phyloP scores from a whole-genome alignment of 2,797 vertebrate genomes.

The Acanthurus tractus region DNA sequence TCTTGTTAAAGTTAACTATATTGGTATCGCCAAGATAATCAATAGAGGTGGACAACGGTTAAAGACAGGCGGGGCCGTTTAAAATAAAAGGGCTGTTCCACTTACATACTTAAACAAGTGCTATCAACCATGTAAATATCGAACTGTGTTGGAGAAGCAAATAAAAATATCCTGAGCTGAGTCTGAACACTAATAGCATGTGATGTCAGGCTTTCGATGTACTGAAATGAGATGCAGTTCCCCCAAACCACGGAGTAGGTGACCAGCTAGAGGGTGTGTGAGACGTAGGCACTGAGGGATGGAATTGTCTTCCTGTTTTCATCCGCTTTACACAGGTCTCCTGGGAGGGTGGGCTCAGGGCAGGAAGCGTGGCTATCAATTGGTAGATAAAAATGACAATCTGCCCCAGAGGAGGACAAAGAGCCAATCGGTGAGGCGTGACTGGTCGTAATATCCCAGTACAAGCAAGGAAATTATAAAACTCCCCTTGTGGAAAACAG shows the following conservation, averaged over 20 bases:
- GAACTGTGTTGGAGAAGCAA: conserved; percentile 8
- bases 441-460: conserved; percentile 78
- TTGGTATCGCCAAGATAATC: not conserved
- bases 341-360: conserved; percentile 79
- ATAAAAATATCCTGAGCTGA: conserved; percentile 41
- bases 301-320: conserved; percentile 83
- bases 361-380: conserved; percentile 81
- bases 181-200: conserved; percentile 42
- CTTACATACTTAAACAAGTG: not conserved
- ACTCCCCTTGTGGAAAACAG: conserved; percentile 77
- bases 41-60: not conserved
- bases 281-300: conserved; percentile 80
- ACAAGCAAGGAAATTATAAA: conserved; percentile 81
- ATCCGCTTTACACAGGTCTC: conserved; percentile 81
- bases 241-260: conserved; percentile 55
- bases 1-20: not conserved
- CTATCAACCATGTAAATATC: conserved; percentile 5
- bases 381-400: conserved; percentile 86
- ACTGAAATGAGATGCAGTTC: conserved; percentile 39
- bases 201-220: conserved; percentile 47
- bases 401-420: conserved; percentile 80
- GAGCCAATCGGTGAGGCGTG: conserved; percentile 80
- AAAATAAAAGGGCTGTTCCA: not conserved
- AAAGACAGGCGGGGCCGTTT: not conserved
- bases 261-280: conserved; percentile 54